Percentiles rank a stretch among this genome's conserved stretches.
Evolutionary conservation across 2,797 vertebrate species (phyloP).

Genomic region (Cossypha polioptera): DNA sequence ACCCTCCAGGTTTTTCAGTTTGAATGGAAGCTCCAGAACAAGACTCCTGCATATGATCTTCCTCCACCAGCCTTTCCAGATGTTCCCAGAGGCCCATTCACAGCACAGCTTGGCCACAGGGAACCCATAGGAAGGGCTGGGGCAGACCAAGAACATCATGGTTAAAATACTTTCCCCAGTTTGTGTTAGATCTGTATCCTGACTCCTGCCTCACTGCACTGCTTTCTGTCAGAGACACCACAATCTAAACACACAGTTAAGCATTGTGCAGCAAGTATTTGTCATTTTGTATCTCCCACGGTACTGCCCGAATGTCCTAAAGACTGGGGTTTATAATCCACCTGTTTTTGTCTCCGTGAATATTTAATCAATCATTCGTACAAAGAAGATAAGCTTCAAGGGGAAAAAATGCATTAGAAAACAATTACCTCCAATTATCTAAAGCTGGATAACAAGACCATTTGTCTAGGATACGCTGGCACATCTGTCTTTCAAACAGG

Average conservation of each 20-base stretch:
- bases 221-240: neutral
- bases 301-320: neutral
- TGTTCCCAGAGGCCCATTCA: neutral
- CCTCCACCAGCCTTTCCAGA: neutral
- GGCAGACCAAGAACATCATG: fast-evolving
- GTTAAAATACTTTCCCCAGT: neutral
- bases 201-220: neutral
- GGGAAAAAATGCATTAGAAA: neutral
- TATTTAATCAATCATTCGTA: neutral
- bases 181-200: neutral
- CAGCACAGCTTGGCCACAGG: fast-evolving
- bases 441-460: neutral
- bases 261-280: neutral
- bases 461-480: neutral
- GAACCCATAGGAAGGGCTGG: neutral
- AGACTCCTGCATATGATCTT: fast-evolving
- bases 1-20: neutral
- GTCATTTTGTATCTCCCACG: neutral
- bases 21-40: neutral
- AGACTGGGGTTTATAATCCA: neutral
- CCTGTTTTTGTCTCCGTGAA: neutral
- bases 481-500: neutral
- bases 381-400: neutral
- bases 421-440: neutral
- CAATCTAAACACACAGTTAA: neutral